A percentile compares a stretch with the other conserved stretches of the same genome.
Conservation (phyloP, 2,113 vertebrate species). For the Ramphastos sulfuratus region DNA sequence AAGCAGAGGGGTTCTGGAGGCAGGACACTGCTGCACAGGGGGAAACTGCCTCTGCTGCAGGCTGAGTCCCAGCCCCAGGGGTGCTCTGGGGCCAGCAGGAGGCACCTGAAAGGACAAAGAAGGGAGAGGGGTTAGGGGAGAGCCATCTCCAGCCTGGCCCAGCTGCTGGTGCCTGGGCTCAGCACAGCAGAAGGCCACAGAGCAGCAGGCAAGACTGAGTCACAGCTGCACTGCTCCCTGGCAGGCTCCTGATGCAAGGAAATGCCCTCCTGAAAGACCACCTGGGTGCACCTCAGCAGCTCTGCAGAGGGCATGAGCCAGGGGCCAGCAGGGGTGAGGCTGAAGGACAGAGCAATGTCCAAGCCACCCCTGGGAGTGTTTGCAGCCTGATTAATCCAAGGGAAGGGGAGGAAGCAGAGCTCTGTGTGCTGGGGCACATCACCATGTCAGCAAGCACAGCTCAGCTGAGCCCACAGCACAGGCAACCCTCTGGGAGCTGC, state of each 20-base stretch:
- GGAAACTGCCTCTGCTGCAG: background rate
- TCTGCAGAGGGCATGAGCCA: background rate
- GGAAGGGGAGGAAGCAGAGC: background rate
- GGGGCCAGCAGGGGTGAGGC: background rate
- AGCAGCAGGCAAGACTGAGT: background rate
- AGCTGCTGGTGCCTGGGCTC: background rate
- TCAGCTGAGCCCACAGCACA: fast-evolving
- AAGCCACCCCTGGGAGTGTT: background rate
- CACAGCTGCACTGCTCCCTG: background rate
- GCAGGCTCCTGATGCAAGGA: background rate
- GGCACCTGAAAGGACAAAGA: constrained; percentile 6
- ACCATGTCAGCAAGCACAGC: background rate
- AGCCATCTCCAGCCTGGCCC: background rate
- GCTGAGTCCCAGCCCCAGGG: background rate
- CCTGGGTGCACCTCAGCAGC: background rate
- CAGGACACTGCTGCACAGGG: background rate
- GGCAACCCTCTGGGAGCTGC: background rate
- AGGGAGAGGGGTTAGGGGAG: background rate
- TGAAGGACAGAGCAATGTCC: background rate
- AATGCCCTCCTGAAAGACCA: background rate
- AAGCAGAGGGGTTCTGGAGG: constrained; percentile 16
- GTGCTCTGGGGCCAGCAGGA: background rate
- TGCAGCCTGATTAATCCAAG: background rate
- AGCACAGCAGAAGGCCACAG: fast-evolving
- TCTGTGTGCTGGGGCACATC: background rate